Conservation (phyloP, 2,888 invertebrate species). For the Agrochola circellaris region DNA sequence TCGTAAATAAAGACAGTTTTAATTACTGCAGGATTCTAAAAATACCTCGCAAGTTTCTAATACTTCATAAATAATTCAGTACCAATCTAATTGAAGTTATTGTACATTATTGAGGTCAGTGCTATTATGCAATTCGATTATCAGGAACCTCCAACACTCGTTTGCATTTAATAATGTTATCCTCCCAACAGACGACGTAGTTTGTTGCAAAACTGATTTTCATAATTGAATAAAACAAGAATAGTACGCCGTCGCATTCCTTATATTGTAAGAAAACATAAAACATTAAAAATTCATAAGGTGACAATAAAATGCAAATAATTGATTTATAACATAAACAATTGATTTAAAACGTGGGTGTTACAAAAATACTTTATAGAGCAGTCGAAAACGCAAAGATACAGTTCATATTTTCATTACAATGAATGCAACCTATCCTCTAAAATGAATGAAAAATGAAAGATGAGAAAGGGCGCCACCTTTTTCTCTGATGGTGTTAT, state of each 20-base stretch:
- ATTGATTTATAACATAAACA: constrained; percentile 49
- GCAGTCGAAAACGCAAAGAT: constrained; percentile 36
- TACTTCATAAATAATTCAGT: constrained; percentile 63
- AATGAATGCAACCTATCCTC: constrained; percentile 89
- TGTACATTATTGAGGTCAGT: constrained; percentile 64
- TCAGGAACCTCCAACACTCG: constrained; percentile 34
- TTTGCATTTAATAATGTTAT: constrained; percentile 39
- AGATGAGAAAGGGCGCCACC: constrained; percentile 83
- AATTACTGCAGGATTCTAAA: constrained; percentile 21
- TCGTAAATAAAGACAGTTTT: constrained; percentile 21
- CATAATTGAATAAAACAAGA: constrained; percentile 77
- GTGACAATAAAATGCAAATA: constrained; percentile 64
- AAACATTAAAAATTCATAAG: constrained; percentile 62
- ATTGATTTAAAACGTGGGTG: constrained; percentile 53
- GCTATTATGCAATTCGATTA: constrained; percentile 58
- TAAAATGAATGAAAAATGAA: constrained; percentile 81
- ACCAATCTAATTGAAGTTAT: constrained; percentile 47
- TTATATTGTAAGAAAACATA: constrained; percentile 88
- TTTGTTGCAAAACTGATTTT: not conserved
- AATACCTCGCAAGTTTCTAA: constrained; percentile 62
- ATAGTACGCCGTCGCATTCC: constrained; percentile 88
- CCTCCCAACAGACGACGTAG: constrained; percentile 16
- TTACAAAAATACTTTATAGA: constrained; percentile 51
- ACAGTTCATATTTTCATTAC: constrained; percentile 80
- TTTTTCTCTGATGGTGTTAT: constrained; percentile 78